A percentile compares a stretch with the other conserved stretches of the same genome.
These are phyloP conservation scores for Poecilia picta DNA, from an alignment of 2,797 vertebrate genomes.

Conservation along the genomic window DNA sequence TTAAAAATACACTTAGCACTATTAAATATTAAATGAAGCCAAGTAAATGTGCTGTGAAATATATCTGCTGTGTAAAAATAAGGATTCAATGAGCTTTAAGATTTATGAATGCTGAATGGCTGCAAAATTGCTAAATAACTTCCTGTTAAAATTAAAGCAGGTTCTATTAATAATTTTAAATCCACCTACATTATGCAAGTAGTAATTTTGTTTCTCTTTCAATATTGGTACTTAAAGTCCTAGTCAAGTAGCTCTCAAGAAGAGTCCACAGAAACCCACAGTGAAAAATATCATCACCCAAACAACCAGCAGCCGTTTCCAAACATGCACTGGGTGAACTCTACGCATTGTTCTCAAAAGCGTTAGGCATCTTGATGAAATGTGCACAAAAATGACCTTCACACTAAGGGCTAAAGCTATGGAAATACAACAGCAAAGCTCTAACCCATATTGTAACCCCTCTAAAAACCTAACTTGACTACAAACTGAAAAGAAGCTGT, in stretches of 20 bases:
- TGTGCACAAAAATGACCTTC: not conserved
- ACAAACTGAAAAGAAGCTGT: not conserved
- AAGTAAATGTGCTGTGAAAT: not conserved
- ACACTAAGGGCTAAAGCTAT: not conserved
- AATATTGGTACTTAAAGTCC: too few species aligned
- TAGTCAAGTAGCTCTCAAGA: not conserved
- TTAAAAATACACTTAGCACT: too few species aligned
- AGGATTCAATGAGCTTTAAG: not conserved
- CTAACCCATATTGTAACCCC: not conserved
- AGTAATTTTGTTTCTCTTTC: not conserved
- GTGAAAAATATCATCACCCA: slow-evolving; percentile 9
- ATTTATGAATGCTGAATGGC: not conserved
- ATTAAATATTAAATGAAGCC: not conserved
- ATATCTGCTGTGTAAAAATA: not conserved
- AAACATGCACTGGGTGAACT: slow-evolving; percentile 1
- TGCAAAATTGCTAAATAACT: not conserved
- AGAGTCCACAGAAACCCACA: slow-evolving; percentile 6
- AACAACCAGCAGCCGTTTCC: slow-evolving; percentile 20
- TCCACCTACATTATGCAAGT: not conserved
- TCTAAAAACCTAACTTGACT: slow-evolving; percentile 7
- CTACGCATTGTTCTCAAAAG: not conserved
- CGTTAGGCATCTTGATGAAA: not conserved
- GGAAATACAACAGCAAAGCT: slow-evolving; percentile 3
- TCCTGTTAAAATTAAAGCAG: not conserved
- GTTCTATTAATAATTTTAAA: not conserved